phyloP scores from a whole-genome alignment of 2,113 vertebrate species.

The Chaenocephalus aceratus region DNA sequence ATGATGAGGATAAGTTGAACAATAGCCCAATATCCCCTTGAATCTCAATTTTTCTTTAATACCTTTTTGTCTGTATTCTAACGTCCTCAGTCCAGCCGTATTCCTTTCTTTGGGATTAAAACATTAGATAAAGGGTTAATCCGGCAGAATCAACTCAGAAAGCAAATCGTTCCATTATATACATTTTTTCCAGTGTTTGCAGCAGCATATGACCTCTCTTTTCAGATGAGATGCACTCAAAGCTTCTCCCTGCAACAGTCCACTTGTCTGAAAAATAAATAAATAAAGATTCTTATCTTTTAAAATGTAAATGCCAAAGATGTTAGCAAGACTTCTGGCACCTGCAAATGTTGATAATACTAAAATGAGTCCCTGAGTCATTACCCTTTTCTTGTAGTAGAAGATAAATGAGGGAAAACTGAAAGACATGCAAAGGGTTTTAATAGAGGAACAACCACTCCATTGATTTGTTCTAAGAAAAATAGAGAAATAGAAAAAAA shows the following conservation, averaged over 20 bases:
- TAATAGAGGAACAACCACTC: neutral
- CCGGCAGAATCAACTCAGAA: neutral
- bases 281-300: slow-evolving; percentile 6
- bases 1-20: neutral
- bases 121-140: neutral
- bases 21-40: neutral
- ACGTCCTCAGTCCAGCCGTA: neutral
- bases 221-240: too few species aligned
- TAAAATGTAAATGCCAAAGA: neutral
- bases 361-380: neutral
- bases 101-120: slow-evolving; percentile 4
- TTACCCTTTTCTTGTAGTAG: neutral
- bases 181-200: too few species aligned
- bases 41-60: neutral
- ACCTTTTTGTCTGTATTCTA: neutral
- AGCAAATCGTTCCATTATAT: neutral
- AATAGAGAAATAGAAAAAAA: neutral
- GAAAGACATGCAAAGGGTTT: neutral
- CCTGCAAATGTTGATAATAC: neutral
- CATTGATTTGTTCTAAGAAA: neutral
- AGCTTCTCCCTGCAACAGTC: neutral
- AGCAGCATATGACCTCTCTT: too few species aligned
- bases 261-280: neutral
- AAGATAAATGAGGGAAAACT: neutral
- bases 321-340: neutral